Evolutionary conservation across 2,113 vertebrate genomes (phyloP), one percentile per base, ranked within the genome.

Genomic region (Peromyscus maniculatus): DNA sequence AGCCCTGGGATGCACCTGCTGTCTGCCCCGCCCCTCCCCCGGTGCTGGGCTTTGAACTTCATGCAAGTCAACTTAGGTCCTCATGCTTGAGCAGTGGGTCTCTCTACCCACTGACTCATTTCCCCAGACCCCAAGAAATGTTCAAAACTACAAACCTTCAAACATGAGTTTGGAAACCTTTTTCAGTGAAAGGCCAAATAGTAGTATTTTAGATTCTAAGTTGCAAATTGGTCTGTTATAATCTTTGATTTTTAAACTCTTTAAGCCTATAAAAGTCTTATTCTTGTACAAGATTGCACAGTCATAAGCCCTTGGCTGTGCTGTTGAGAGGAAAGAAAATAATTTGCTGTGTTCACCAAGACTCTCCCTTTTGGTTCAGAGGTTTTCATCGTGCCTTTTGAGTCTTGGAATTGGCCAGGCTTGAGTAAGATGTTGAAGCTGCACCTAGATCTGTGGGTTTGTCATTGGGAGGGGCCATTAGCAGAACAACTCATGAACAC

Each of bases 251-350:
- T 88, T 82, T 36, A 62, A 59, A 46, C 10, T 93, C 39, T 79
- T 79, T 59, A 88, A 94, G 93, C 33, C 93, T 72, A n/a, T 17
- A 71, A 80, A 95, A 93, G 49, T 79, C 59, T 46, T 15, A 59
- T 89, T 91, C 93, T 83, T 66, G 24, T 52, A 6, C 26, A 75
- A 66, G 26, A 17, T 24, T 94, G 7, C 75, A 46, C 33, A 46
- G 67, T 78, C 36, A 9, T 21, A 86, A 82, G 43, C 12, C 74
- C 17, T 77, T 89, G 43, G 12, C 21, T 28, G 3, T 95, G 17
- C 7, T 64, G 21, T 75, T 19, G 66, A 57, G n/a, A 82, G 3
- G 36, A 6, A 43, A 15, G 80, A 82, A 75, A 75, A 46, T 8
- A 46, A 8, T 75, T 28, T 78, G 2, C 21, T 49, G 0, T 36